Evolutionary conservation across 1,140 invertebrate genomes (phyloP).

Genomic region (Marisa cornuarietis): DNA sequence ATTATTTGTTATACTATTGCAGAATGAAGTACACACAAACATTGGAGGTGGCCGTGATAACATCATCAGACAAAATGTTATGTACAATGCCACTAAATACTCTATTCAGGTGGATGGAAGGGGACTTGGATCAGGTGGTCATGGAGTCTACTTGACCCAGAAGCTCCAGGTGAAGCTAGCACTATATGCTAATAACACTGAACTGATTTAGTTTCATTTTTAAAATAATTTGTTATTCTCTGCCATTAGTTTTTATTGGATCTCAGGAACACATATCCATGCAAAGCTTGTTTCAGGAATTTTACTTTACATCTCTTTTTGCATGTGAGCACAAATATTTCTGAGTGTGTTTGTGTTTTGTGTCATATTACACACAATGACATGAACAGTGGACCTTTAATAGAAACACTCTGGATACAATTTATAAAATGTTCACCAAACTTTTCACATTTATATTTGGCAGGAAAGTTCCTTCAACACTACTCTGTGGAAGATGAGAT

Average conservation of each 20-base stretch:
- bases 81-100: slow-evolving; percentile 25
- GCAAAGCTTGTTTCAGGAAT: background rate
- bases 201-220: background rate
- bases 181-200: too few relatives aligned
- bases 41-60: slow-evolving; percentile 39
- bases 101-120: slow-evolving; percentile 26
- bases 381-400: too few relatives aligned
- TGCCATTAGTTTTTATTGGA: background rate
- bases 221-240: background rate
- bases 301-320: background rate
- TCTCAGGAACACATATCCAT: too few relatives aligned
- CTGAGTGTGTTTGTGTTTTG: too few relatives aligned
- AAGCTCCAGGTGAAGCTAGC: too few relatives aligned
- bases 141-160: too few relatives aligned
- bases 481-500: slow-evolving; percentile 34
- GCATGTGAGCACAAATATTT: too few relatives aligned
- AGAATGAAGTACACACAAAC: slow-evolving; percentile 37
- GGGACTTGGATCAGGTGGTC: slow-evolving; percentile 13
- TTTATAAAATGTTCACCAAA: too few relatives aligned
- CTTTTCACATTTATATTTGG: too few relatives aligned
- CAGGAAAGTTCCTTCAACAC: slow-evolving; percentile 41
- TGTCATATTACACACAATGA: too few relatives aligned
- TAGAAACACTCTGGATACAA: too few relatives aligned
- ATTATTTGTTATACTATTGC: background rate
- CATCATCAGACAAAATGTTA: slow-evolving; percentile 31